Conservation (phyloP, 2,888 invertebrate species). For the Thysanoteuthis rhombus region DNA sequence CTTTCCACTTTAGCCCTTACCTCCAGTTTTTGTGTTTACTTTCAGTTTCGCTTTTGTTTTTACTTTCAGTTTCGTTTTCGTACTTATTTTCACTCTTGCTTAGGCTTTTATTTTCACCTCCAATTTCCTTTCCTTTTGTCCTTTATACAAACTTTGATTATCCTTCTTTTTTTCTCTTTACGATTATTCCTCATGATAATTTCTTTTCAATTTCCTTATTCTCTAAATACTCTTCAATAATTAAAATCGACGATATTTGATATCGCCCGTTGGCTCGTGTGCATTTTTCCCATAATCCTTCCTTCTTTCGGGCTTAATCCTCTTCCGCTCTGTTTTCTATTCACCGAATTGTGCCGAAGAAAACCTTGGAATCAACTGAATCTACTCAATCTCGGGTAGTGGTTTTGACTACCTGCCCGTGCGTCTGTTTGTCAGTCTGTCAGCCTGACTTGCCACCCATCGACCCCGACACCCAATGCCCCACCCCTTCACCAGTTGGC, state of each 20-base stretch:
- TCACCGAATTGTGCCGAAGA: background rate
- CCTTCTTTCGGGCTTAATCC: background rate
- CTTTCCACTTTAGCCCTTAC: background rate
- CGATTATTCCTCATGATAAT: background rate
- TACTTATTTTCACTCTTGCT: background rate
- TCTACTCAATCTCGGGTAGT: background rate
- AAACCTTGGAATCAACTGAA: background rate
- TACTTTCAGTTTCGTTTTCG: background rate
- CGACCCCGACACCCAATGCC: background rate
- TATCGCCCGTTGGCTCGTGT: background rate
- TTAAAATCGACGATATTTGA: background rate
- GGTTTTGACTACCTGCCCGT: background rate
- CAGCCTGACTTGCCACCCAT: background rate
- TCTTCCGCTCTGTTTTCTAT: background rate
- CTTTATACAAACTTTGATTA: background rate
- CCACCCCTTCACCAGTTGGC: background rate
- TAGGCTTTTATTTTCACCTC: background rate
- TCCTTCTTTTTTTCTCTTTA: background rate
- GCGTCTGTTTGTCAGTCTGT: background rate
- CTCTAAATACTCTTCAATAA: background rate
- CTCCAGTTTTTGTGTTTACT: background rate
- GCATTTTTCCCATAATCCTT: background rate
- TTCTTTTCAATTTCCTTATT: background rate
- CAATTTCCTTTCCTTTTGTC: background rate
- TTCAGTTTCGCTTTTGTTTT: too few species aligned